Evolutionary conservation across 2,888 invertebrate genomes (phyloP).

Genomic region (Agrilus biguttatus): DNA sequence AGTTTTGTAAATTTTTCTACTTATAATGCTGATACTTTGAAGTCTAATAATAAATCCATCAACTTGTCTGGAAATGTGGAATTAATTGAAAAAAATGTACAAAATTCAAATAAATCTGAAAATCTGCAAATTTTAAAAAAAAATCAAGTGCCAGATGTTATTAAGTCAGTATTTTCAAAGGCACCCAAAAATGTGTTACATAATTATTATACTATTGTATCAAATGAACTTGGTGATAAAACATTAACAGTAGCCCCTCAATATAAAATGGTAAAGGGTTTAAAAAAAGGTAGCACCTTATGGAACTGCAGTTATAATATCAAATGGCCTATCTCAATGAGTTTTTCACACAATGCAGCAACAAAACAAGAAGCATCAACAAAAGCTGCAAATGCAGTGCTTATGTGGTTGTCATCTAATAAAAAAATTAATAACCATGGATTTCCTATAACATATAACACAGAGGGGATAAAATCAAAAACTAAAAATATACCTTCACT

Average conservation of each 20-base stretch:
- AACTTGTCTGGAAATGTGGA: no score
- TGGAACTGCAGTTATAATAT: slow-evolving; percentile 42
- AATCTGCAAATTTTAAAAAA: background rate
- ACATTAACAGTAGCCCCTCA: slow-evolving; percentile 25
- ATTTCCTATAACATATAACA: slow-evolving; percentile 35
- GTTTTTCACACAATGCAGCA: slow-evolving; percentile 35
- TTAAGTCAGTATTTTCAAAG: slow-evolving; percentile 30
- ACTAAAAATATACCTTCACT: slow-evolving; percentile 17
- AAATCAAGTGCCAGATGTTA: background rate
- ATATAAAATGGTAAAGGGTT: slow-evolving; percentile 23
- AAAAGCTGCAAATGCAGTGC: slow-evolving; percentile 37
- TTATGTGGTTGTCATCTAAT: slow-evolving; percentile 38
- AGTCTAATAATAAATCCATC: no score
- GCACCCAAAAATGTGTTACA: slow-evolving; percentile 36
- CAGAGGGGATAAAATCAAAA: slow-evolving; percentile 26
- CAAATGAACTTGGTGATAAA: slow-evolving; percentile 27
- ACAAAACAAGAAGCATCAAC: slow-evolving; percentile 41
- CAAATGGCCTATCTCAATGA: slow-evolving; percentile 41
- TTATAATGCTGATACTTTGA: no score
- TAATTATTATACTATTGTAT: slow-evolving; percentile 31
- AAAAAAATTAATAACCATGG: slow-evolving; percentile 35
- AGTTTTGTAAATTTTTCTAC: no score
- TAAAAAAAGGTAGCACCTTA: slow-evolving; percentile 16
- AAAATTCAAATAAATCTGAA: background rate
- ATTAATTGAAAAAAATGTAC: background rate